phyloP scores from a whole-genome alignment of 2,113 vertebrate species.

The Setophaga kirtlandii region DNA sequence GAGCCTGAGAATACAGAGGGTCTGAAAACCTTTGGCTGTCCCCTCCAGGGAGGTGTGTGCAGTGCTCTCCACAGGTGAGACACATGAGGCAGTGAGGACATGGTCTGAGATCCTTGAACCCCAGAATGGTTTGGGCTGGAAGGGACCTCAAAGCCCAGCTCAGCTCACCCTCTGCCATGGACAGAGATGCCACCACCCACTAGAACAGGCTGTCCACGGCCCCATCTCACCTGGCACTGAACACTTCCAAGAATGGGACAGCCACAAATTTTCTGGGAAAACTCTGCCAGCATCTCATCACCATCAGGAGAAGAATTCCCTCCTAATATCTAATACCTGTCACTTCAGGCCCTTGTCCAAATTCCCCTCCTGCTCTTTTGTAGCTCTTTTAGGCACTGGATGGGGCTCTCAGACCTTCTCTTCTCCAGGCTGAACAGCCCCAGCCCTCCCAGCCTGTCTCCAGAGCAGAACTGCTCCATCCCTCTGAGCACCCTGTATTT shows the following conservation, averaged over 20 bases:
- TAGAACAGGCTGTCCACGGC: neutral
- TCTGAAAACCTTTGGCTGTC: neutral
- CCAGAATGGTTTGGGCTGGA: neutral
- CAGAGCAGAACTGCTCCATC: neutral
- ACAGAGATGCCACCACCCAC: neutral
- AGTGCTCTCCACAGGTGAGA: neutral
- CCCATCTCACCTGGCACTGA: neutral
- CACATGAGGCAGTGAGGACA: neutral
- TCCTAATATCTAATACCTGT: neutral
- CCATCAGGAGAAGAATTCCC: neutral
- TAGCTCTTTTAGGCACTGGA: neutral
- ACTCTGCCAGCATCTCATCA: neutral
- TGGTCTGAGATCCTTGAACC: neutral
- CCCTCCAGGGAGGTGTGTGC: neutral
- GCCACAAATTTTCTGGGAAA: neutral
- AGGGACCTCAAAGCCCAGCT: neutral
- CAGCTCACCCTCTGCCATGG: neutral
- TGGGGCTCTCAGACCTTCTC: neutral
- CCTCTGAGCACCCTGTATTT: neutral
- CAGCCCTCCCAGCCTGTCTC: neutral
- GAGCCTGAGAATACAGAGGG: constrained; percentile 15
- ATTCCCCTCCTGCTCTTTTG: neutral
- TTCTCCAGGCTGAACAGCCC: neutral
- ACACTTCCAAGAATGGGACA: neutral
- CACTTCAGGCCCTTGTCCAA: neutral